Evolutionary conservation across 2,797 vertebrate genomes (phyloP), one percentile per base, ranked within the genome.

Genomic region (Acomys russatus): DNA sequence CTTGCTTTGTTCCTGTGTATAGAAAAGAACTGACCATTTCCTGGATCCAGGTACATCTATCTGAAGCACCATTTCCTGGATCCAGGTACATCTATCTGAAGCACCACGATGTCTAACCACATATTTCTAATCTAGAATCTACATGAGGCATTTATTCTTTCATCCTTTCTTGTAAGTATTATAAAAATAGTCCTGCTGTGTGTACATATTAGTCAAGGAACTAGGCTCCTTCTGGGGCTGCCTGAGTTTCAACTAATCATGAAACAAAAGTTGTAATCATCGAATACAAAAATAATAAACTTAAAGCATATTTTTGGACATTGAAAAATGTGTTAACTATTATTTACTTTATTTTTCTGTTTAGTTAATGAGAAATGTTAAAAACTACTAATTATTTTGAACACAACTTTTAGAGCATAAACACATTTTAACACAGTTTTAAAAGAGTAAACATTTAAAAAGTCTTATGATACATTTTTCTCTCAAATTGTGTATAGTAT

Each of bases 231-330:
- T 68, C 4, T 80, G 30, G 33, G 83, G 14, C 22, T 3, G 85
- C 85, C 44, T 91, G 33, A 93, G 78, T 91, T 71, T 70, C 25
- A 85, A 15, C 4, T 18, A 76, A 87, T 78, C 90, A 22, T 82
- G 14, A 38, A 86, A 12, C 56, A 77, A 9, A 83, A 51, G 2
- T 33, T 95, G 18, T 9, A 92, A n/a, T 77, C 49, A 61, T 88
- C 86, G 20, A 77, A 89, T 59, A 80, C 63, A 89, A 89, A 96
- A 94, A 77, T 56, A 79, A 95, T 6, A 70, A 94, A 84, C 73
- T 10, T 23, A 90, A 70, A 6, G 63, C 17, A 61, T 59, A 91
- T 0, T 86, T 96, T 88, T 92, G 18, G 12, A 91, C 0, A 54
- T 49, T 59, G 10, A 92, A 95, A 87, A 64, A 90, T 71, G 12